Evolutionary conservation across 92 coral and sea anemone species (phyloP), one percentile per base, ranked within the genome.

Genomic region (Parazoanthus swiftii): DNA sequence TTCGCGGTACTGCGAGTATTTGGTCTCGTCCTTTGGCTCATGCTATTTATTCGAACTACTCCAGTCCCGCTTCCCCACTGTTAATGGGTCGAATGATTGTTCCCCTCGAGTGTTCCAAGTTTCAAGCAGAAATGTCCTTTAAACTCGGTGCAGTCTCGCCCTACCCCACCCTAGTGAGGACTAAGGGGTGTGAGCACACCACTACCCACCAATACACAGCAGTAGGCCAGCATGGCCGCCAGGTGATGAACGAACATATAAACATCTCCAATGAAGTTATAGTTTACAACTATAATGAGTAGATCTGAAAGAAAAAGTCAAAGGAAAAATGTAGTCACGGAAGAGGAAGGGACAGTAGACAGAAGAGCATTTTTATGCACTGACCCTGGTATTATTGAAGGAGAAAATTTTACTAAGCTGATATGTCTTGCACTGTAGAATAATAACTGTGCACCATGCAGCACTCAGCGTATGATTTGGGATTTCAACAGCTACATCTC

Each of bases 221-320:
- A 74, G 74, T 96, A 96, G 38, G 99, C 96, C 85, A 89, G 81
- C n/a, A 95, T 88, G 44, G 99, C 97, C 93, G 95, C 92, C n/a
- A 96, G 18, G 86, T 96, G 99, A 85, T 96, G 99, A 8, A 88
- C 50, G 80, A 93, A 65, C 56, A 91, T 96, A 56, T 88, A 85
- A 77, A 84, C 77, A 82, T 96, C 99, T 58, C 96, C 95, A 89
- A 95, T 91, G 80, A 89, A 89, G 36, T 90, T 86, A 81, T 96
- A 96, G 70, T 93, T 90, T 50, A 89, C 77, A 37, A 92, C 46
- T 71, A 95, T 90, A 37, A 96, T 88, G 13, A 95, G 73, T 51
- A 96, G 90, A 92, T 96, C 98, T 96, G 91, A 39, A 90, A 72
- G 18, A 85, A 66, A 65, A 33, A 71, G 79, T 38, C 36, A 76